Conservation (phyloP, 2,797 vertebrate species). For the Lagorchestes hirsutus region DNA sequence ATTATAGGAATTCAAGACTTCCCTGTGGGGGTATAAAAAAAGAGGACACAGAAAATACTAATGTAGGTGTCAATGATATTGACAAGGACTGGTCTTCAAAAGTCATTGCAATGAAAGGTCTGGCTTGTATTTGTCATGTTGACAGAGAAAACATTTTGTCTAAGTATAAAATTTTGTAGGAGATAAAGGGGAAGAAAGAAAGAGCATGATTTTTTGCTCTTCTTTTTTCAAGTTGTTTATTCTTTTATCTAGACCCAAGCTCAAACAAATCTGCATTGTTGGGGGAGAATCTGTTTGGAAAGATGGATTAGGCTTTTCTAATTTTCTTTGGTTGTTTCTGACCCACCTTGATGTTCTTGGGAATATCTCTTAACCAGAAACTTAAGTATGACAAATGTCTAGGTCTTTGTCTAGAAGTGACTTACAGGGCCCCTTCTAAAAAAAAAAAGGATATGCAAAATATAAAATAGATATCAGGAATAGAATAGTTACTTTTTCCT, state of each 20-base stretch:
- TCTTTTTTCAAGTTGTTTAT: background rate
- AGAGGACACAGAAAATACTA: background rate
- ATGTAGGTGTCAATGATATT: constrained; percentile 20
- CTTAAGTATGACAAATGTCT: background rate
- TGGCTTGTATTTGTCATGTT: background rate
- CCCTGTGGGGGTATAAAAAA: constrained; percentile 23
- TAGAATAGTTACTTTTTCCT: background rate
- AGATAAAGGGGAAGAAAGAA: background rate
- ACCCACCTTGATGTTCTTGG: background rate
- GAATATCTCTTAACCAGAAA: background rate
- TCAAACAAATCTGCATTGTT: background rate
- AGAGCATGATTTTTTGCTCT: background rate
- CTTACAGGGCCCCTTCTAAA: background rate
- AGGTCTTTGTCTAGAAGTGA: background rate
- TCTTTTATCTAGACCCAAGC: background rate
- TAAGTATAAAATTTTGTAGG: background rate
- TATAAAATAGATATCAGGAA: background rate
- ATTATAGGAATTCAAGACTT: constrained; percentile 49
- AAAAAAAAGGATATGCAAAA: background rate
- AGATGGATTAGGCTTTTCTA: background rate
- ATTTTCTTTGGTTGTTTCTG: background rate
- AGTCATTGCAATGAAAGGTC: constrained; percentile 30
- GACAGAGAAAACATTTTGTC: background rate
- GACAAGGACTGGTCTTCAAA: constrained; percentile 52
- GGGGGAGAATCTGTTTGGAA: background rate